Conservation (phyloP, 2,113 vertebrate species). For the Mionectes macconnelli region DNA sequence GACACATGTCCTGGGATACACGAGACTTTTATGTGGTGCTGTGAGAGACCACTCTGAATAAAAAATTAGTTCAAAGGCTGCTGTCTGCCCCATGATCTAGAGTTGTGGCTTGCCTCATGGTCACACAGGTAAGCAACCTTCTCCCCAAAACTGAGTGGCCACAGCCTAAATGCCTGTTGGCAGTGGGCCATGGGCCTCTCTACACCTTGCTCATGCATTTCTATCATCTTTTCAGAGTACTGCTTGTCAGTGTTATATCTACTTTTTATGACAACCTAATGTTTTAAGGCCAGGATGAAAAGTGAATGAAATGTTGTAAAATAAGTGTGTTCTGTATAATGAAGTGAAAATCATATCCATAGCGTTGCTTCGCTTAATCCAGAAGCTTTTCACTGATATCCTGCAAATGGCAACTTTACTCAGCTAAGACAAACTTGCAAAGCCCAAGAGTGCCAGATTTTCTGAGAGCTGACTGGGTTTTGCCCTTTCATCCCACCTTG, state of each 20-base stretch:
- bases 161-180: not conserved
- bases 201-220: not conserved
- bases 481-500: conserved; percentile 49
- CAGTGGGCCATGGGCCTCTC: not conserved
- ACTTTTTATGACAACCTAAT: not conserved
- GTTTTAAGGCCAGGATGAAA: not conserved
- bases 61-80: not conserved
- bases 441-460: not conserved
- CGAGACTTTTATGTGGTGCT: not conserved
- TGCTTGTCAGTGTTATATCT: not conserved
- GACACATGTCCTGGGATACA: not conserved
- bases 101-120: not conserved
- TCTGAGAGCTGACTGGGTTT: not conserved
- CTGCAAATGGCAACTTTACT: not conserved
- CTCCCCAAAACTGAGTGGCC: not conserved
- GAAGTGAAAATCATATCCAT: not conserved
- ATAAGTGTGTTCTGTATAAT: not conserved
- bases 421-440: not conserved
- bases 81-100: not conserved
- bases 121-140: not conserved
- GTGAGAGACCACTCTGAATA: not conserved
- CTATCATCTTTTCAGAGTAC: not conserved
- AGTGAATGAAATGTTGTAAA: not conserved
- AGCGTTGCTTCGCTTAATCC: not conserved
- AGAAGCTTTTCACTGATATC: not conserved